A percentile compares a stretch with the other conserved stretches of the same genome.
These are phyloP conservation scores for Lucilia sericata DNA, from an alignment of 1,140 invertebrate genomes.

Conservation along the genomic window DNA sequence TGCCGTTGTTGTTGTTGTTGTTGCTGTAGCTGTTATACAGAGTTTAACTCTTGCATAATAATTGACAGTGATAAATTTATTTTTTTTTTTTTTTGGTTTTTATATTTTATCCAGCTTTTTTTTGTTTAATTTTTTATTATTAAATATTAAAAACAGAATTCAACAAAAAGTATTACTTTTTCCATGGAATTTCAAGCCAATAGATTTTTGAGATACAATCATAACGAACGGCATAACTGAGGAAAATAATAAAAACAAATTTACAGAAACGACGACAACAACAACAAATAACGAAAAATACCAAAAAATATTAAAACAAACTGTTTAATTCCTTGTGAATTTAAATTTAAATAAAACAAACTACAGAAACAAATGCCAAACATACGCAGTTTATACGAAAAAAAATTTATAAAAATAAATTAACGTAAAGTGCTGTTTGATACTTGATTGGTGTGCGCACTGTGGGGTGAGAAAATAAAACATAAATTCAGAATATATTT, in stretches of 20 bases:
- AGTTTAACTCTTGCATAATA: slow-evolving; percentile 66
- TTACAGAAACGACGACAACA: too few relatives aligned
- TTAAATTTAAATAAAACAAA: not conserved
- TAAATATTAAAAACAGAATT: not conserved
- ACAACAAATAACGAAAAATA: not conserved
- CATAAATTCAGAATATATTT: not conserved
- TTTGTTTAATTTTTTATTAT: not conserved
- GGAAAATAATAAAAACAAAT: too few relatives aligned
- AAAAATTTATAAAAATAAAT: not conserved
- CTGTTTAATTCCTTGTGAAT: not conserved
- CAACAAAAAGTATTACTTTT: not conserved
- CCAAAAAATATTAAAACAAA: not conserved
- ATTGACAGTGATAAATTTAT: slow-evolving; percentile 67
- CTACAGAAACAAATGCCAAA: not conserved
- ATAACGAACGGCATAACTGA: not conserved
- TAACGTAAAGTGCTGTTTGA: too few relatives aligned
- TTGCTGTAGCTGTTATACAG: slow-evolving; percentile 3
- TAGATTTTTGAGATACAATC: slow-evolving; percentile 21
- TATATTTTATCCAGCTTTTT: not conserved
- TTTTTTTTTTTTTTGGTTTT: slow-evolving; percentile 42
- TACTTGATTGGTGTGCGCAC: not conserved
- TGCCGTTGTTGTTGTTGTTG: not conserved
- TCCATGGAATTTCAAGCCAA: not conserved
- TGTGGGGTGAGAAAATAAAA: not conserved
- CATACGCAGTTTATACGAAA: not conserved